phyloP scores from a whole-genome alignment of 2,888 invertebrate species.

The Lycophotia porphyrea region DNA sequence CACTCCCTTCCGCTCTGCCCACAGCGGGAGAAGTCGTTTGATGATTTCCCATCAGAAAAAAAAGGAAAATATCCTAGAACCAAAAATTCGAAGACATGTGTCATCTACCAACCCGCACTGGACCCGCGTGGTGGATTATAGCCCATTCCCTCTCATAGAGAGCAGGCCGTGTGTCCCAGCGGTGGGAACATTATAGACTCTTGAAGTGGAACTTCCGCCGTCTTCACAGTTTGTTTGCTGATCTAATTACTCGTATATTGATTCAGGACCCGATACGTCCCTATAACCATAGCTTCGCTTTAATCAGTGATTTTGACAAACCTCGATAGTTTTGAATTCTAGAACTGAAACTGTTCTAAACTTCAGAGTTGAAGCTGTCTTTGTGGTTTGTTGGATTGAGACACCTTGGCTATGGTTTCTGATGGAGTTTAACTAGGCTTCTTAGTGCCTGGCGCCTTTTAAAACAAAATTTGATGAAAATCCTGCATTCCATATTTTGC shows the following conservation, averaged over 20 bases:
- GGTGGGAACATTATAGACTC: too few species aligned
- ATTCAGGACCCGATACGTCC: neutral
- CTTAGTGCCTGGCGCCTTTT: neutral
- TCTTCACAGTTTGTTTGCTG: neutral
- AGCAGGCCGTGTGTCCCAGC: too few species aligned
- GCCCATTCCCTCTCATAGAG: too few species aligned
- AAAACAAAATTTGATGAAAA: neutral
- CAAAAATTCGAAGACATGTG: too few species aligned
- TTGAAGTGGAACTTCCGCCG: slow-evolving; percentile 8
- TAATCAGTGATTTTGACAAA: neutral
- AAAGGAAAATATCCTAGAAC: too few species aligned
- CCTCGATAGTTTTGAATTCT: neutral
- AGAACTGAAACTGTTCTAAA: neutral
- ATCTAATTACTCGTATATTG: neutral
- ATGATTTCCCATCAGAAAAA: too few species aligned
- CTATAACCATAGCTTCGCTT: neutral
- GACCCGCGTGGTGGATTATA: too few species aligned
- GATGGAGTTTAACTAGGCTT: neutral
- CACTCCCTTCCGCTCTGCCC: too few species aligned
- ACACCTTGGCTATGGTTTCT: neutral
- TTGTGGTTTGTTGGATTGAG: neutral
- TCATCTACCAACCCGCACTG: too few species aligned
- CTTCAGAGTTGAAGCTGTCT: neutral
- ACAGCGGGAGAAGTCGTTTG: too few species aligned
- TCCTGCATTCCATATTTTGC: neutral